phyloP scores from a whole-genome alignment of 2,113 vertebrate genomes.

The Recurvirostra avosetta region DNA sequence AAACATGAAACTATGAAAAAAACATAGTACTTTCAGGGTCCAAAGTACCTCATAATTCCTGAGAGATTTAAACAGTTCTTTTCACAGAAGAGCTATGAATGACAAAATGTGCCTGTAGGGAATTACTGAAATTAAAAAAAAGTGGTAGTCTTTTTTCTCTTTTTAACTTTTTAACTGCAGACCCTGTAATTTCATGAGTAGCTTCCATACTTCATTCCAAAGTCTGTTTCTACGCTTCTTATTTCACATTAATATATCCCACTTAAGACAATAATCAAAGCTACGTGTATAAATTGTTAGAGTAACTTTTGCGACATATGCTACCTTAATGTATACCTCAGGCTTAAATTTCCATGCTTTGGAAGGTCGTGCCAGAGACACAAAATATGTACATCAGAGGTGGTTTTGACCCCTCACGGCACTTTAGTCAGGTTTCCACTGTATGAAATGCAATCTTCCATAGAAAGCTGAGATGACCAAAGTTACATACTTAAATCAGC shows the following conservation, averaged over 20 bases:
- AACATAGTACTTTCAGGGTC: background rate
- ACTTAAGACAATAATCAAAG: background rate
- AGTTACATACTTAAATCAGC: background rate
- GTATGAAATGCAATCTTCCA: background rate
- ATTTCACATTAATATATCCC: background rate
- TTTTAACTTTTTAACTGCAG: background rate
- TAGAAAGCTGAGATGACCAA: background rate
- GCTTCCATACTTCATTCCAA: background rate
- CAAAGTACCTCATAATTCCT: slow-evolving; percentile 1
- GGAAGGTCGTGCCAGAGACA: background rate
- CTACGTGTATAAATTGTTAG: background rate
- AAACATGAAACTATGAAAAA: background rate
- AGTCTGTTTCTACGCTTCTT: background rate
- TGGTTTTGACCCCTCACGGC: background rate
- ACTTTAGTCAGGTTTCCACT: background rate
- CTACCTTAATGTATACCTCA: background rate
- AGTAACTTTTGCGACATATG: background rate
- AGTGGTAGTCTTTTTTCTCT: background rate
- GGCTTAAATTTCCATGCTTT: background rate
- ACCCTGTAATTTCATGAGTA: background rate
- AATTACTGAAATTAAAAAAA: background rate
- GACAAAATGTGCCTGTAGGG: background rate
- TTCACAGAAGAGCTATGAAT: background rate
- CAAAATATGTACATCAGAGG: background rate
- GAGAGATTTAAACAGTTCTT: slow-evolving; percentile 27